Percentiles rank a stretch among this genome's conserved stretches.
phyloP scores from a whole-genome alignment of 2,888 invertebrate genomes.

The Salticus scenicus region DNA sequence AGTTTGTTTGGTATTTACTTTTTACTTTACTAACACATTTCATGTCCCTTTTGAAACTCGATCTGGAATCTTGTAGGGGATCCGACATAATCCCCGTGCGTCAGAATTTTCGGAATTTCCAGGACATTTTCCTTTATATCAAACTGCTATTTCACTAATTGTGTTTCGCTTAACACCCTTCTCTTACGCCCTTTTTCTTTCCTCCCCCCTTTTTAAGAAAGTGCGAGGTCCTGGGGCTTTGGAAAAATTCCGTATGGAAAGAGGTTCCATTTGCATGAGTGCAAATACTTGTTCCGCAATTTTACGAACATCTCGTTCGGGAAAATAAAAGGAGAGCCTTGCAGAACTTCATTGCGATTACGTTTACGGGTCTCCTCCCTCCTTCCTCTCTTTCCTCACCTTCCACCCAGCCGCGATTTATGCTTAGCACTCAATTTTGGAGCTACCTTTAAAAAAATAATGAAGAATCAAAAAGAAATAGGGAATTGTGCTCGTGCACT shows the following conservation, averaged over 20 bases:
- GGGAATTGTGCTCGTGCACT: conserved; percentile 33
- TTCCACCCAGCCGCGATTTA: background rate
- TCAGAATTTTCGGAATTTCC: background rate
- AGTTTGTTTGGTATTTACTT: no score
- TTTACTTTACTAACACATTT: no score
- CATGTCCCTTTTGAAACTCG: no score
- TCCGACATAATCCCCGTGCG: background rate
- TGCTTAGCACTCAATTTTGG: conserved; percentile 26
- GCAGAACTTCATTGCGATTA: conserved; percentile 30
- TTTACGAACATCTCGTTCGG: conserved; percentile 21
- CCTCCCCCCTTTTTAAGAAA: background rate
- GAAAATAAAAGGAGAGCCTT: background rate
- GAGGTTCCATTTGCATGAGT: conserved; percentile 55
- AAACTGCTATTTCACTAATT: background rate
- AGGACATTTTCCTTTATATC: background rate
- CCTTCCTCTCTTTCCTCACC: background rate
- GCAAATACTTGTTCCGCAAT: conserved; percentile 59
- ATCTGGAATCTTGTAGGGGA: no score
- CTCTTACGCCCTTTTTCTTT: background rate
- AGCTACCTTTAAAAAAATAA: conserved; percentile 5
- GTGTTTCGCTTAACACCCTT: background rate
- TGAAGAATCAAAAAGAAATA: background rate
- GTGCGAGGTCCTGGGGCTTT: background rate
- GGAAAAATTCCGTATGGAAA: background rate
- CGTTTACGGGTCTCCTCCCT: background rate